phyloP scores from a whole-genome alignment of 2,888 invertebrate genomes.

The Girardia tigrina region DNA sequence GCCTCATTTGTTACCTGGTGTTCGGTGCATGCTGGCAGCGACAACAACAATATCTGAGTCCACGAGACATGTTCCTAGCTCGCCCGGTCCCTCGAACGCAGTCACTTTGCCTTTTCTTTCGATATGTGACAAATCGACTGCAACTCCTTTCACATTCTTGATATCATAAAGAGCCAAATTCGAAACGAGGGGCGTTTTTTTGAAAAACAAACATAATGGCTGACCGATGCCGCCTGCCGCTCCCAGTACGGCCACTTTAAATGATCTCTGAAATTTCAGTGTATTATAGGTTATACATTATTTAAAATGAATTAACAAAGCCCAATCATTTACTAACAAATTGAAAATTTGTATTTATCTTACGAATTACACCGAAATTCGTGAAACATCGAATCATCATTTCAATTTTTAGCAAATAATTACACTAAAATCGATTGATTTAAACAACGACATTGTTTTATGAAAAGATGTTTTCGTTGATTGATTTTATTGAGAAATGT shows the following conservation, averaged over 20 bases:
- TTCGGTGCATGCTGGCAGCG: not conserved
- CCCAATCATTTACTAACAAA: not conserved
- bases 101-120: not conserved
- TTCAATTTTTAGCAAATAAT: not conserved
- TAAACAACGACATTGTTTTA: not conserved
- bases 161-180: slow-evolving; percentile 23
- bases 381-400: not conserved
- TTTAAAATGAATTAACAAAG: not conserved
- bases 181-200: not conserved
- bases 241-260: slow-evolving; percentile 24
- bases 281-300: not conserved
- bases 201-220: not conserved
- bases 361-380: not conserved
- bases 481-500: too few species aligned
- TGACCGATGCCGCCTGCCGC: slow-evolving; percentile 26
- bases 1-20: not conserved
- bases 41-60: slow-evolving; percentile 20
- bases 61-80: not conserved
- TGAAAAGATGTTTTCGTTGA: too few species aligned
- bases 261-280: not conserved
- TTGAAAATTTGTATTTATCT: not conserved
- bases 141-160: not conserved
- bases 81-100: not conserved
- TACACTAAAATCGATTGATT: not conserved
- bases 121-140: slow-evolving; percentile 19